Percentiles rank a stretch among this genome's conserved stretches.
Evolutionary conservation across 2,797 vertebrate genomes (phyloP).

Genomic region (Phyllotis vaccarum): DNA sequence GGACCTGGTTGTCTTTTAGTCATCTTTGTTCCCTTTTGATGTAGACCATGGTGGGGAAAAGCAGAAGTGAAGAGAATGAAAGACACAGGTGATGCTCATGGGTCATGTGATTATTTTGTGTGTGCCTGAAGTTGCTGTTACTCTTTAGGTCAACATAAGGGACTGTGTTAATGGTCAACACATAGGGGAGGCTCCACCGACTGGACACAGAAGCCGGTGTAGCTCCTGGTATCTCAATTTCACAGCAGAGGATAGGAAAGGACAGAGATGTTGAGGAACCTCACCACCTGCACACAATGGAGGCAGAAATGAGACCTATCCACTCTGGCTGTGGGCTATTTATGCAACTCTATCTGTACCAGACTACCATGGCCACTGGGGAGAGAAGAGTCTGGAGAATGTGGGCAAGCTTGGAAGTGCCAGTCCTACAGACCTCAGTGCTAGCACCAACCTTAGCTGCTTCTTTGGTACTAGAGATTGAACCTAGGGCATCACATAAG

Average conservation of each 20-base stretch:
- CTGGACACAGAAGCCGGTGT: accelerated
- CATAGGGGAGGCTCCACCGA: accelerated
- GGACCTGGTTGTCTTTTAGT: accelerated
- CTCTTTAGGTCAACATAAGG: too few species aligned
- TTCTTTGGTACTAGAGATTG: neutral
- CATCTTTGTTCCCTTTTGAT: neutral
- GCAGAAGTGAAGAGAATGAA: accelerated
- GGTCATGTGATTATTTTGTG: accelerated
- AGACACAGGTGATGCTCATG: accelerated
- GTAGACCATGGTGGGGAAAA: neutral
- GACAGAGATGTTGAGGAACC: neutral
- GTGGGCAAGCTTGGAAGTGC: accelerated
- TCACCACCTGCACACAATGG: neutral
- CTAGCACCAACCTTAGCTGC: neutral
- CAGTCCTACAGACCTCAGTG: accelerated
- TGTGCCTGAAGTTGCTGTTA: neutral
- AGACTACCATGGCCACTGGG: neutral
- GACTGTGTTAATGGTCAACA: accelerated
- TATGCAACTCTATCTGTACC: neutral
- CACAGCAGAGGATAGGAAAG: neutral
- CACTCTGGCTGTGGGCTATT: neutral
- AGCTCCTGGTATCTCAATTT: accelerated
- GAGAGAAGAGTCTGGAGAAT: too few species aligned
- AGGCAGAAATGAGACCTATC: neutral
- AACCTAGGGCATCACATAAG: neutral